Evolutionary conservation across 2,113 vertebrate genomes (phyloP).

Genomic region (Cryptotis parvus): DNA sequence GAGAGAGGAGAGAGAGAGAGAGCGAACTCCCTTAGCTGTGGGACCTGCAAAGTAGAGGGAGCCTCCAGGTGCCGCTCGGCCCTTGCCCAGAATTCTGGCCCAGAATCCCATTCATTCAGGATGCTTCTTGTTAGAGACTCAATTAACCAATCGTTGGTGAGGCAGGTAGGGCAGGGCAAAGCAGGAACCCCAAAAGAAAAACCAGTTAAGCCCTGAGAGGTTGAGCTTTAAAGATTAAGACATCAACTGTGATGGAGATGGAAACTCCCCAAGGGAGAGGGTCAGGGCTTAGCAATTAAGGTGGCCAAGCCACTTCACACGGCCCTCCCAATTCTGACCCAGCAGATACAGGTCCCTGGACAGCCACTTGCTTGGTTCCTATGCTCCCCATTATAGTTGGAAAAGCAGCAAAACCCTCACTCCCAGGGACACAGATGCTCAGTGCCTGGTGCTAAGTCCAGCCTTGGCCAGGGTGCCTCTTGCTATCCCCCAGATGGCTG

Average conservation of each 20-base stretch:
- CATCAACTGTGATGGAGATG: too few relatives aligned
- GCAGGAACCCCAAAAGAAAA: slow-evolving; percentile 68
- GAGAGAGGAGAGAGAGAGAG: too few relatives aligned
- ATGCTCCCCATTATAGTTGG: accelerated
- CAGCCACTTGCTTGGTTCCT: neutral
- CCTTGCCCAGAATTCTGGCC: neutral
- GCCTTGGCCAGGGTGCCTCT: neutral
- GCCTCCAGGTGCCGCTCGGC: too few relatives aligned
- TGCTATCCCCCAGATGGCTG: neutral
- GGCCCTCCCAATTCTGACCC: neutral
- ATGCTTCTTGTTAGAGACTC: neutral
- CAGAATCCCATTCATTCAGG: neutral
- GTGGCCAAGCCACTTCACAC: neutral
- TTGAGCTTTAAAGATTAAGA: slow-evolving; percentile 75
- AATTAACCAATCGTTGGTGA: slow-evolving; percentile 57
- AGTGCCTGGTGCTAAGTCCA: too few relatives aligned
- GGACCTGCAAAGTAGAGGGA: too few relatives aligned
- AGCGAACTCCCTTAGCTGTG: too few relatives aligned
- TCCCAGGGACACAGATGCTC: too few relatives aligned
- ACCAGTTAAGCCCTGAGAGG: slow-evolving; percentile 78
- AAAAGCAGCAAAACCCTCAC: too few relatives aligned
- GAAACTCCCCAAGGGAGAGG: slow-evolving; percentile 70
- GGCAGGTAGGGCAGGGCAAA: neutral
- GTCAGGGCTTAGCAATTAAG: neutral
- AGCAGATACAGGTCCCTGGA: accelerated